A percentile compares a stretch with the other conserved stretches of the same genome.
Evolutionary conservation across 1,140 invertebrate species (phyloP).

Genomic region (Drosophila nannoptera): DNA sequence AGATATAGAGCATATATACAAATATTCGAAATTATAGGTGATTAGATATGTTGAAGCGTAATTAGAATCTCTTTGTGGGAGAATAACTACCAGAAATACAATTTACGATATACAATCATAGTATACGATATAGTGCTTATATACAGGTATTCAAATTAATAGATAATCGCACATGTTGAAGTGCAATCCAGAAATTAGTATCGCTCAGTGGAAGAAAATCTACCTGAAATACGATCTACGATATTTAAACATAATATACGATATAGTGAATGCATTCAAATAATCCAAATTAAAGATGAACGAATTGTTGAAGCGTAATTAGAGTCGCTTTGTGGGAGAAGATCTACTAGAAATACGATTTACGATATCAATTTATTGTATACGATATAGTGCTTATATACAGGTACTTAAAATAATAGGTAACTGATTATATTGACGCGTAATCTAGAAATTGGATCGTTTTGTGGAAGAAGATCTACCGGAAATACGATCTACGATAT

Average conservation of each 20-base stretch:
- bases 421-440: too few species aligned
- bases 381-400: too few species aligned
- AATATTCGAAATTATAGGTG: background rate
- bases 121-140: background rate
- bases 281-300: background rate
- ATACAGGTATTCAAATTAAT: too few species aligned
- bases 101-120: background rate
- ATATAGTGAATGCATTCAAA: background rate
- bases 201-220: too few species aligned
- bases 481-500: background rate
- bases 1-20: background rate
- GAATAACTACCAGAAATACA: too few species aligned
- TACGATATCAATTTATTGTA: background rate
- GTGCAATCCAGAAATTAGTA: too few species aligned
- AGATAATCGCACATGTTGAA: too few species aligned
- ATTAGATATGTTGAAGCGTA: background rate
- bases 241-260: background rate
- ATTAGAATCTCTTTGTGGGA: background rate
- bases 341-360: background rate
- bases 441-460: too few species aligned
- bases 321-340: too few species aligned
- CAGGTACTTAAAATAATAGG: too few species aligned
- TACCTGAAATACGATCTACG: too few species aligned
- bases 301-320: background rate
- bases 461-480: background rate